Percentiles rank a stretch among this genome's conserved stretches.
Conservation (phyloP, 2,797 vertebrate species). For the Propithecus perrieri region DNA sequence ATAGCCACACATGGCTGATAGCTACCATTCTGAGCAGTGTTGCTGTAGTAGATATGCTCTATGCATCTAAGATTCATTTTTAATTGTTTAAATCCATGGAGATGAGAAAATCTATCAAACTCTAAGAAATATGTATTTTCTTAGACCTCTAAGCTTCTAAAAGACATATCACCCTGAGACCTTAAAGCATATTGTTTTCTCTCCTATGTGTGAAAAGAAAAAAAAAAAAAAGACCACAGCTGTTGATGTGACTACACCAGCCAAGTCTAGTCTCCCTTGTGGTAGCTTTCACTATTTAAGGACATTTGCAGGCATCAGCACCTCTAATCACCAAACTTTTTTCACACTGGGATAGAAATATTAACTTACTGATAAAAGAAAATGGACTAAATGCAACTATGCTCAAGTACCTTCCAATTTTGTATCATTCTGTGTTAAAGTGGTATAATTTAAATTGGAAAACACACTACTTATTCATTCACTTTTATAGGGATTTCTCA, state of each 20-base stretch:
- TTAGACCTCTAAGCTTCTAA: neutral
- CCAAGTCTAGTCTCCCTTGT: neutral
- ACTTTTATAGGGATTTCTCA: neutral
- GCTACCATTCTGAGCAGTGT: neutral
- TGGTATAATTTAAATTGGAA: neutral
- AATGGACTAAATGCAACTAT: neutral
- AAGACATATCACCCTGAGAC: neutral
- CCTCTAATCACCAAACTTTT: neutral
- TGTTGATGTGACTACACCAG: neutral
- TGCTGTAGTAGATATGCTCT: neutral
- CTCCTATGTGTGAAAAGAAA: neutral
- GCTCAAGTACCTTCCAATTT: neutral
- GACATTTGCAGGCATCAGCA: neutral
- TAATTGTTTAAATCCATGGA: neutral
- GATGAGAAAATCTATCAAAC: neutral
- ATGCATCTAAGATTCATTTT: neutral
- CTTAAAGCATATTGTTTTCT: neutral
- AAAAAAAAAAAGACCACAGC: neutral
- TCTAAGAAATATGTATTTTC: neutral
- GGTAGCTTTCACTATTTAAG: neutral
- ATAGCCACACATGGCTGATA: neutral
- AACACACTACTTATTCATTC: neutral
- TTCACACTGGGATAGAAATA: neutral
- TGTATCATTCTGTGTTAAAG: neutral
- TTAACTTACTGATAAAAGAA: neutral